phyloP scores from a whole-genome alignment of 1,140 invertebrate species.

The Hypsibius dujardini region DNA sequence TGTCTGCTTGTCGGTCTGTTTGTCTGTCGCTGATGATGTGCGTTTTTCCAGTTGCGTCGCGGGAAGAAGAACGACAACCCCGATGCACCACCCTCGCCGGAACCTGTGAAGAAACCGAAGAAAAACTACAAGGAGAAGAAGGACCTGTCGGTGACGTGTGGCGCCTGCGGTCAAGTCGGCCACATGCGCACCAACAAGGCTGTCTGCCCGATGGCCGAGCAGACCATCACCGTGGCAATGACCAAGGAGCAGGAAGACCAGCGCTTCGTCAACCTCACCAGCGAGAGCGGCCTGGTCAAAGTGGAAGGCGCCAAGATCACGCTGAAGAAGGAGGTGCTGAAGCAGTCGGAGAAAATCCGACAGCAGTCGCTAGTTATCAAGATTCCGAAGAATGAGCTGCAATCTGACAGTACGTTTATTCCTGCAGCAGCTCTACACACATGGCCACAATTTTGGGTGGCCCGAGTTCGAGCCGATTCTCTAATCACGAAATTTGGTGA shows the following conservation, averaged over 20 bases:
- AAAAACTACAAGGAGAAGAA: constrained; percentile 59
- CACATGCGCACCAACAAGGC: constrained; percentile 86
- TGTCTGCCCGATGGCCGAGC: constrained; percentile 64
- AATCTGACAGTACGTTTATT: not conserved
- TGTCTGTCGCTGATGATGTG: no score
- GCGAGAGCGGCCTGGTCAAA: constrained; percentile 64
- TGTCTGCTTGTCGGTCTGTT: no score
- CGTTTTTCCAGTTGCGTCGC: no score
- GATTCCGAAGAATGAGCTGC: constrained; percentile 48
- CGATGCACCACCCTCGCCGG: no score
- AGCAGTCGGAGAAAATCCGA: constrained; percentile 63
- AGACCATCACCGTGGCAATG: constrained; percentile 52
- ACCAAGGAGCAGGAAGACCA: constrained; percentile 58
- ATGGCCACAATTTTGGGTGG: no score
- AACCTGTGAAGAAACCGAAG: constrained; percentile 46
- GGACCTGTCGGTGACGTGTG: constrained; percentile 45
- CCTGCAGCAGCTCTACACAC: no score
- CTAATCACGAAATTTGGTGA: not conserved
- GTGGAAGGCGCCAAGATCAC: constrained; percentile 51
- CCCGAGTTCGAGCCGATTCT: not conserved
- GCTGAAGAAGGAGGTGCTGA: constrained; percentile 27
- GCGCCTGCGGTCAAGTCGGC: constrained; percentile 77
- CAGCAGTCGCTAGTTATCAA: constrained; percentile 58
- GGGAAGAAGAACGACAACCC: no score
- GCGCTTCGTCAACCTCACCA: constrained; percentile 38